A percentile compares a stretch with the other conserved stretches of the same genome.
Evolutionary conservation across 2,888 invertebrate species (phyloP).

Genomic region (Xiphydria camelus): DNA sequence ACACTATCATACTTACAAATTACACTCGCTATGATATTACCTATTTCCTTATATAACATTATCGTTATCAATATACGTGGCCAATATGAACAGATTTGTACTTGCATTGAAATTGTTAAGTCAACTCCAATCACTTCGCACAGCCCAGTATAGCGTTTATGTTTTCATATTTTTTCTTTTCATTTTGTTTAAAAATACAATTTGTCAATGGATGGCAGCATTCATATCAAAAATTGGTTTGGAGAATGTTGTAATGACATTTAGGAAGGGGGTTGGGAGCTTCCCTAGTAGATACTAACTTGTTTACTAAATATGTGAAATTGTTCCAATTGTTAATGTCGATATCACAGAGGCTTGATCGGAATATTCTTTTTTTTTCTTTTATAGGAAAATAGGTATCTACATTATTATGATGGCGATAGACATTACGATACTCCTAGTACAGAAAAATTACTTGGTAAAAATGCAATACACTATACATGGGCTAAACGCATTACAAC

Average conservation of each 20-base stretch:
- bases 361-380: constrained; percentile 42
- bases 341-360: constrained; percentile 57
- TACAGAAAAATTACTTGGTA: constrained; percentile 38
- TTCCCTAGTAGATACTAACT: constrained; percentile 43
- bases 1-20: constrained; percentile 50
- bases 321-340: constrained; percentile 52
- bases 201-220: constrained; percentile 48
- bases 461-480: constrained; percentile 57
- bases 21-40: constrained; percentile 52
- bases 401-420: constrained; percentile 51
- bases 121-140: constrained; percentile 58
- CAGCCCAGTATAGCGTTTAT: constrained; percentile 58
- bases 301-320: constrained; percentile 48
- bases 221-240: constrained; percentile 55
- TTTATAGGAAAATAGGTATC: constrained; percentile 57
- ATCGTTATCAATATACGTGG: constrained; percentile 56
- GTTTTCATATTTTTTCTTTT: constrained; percentile 45
- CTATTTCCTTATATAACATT: constrained; percentile 46
- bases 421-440: constrained; percentile 35
- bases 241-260: constrained; percentile 56
- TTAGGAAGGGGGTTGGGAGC: constrained; percentile 44
- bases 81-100: constrained; percentile 59
- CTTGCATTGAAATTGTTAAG: constrained; percentile 59
- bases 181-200: constrained; percentile 54
- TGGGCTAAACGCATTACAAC: constrained; percentile 57